Base-by-base conservation (phyloP, 2,113 vertebrate genomes). In the Eclectus roratus region DNA sequence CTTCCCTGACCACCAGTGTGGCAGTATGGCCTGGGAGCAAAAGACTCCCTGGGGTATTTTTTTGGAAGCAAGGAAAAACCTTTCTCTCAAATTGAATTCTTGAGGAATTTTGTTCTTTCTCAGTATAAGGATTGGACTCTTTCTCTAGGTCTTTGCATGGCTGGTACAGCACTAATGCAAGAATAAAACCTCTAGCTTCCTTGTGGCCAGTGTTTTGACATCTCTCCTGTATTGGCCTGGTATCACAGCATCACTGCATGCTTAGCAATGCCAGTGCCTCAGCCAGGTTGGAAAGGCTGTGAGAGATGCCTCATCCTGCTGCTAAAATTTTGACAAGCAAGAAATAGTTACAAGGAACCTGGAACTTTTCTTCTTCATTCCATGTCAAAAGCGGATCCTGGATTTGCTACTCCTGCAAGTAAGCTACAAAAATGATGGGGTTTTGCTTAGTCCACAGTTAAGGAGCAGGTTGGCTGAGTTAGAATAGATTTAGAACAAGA, bases 151-250 rank as follows among this genome's bases (percentile, higher is more conserved):
- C 18, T 31, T 27, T 65, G 7, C 6, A 8, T 6, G 61, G 31
- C 27, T 55, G 39, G 13, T 44, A 31, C 0, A 5, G 33, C 37
- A 31, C 20, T 49, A 41, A 29, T 7, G 17, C 7, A 70, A 21
- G 55, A 80, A 41, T 14, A 18, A 93, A n/a, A 13, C 25, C 13
- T 37, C n/a, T 19, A 28, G 21, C 11, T 29, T 21, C 16, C 16
- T 29, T 33, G 31, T 39, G 61, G 35, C 21, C 41, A 20, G 1
- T 8, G 35, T 63, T 69, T 69, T 25, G 35, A 31, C 35, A 4
- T n/a, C 10, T 55, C 25, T 80, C 29, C 12, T 20, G 16, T 28
- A 39, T 9, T 1, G 5, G 8, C 1, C 0, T 2, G 5, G 24
- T 78, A 12, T 29, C 7, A 18, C 3, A 2, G 31, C 55, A 56